These are phyloP conservation scores for Oplegnathus fasciatus DNA, from an alignment of 2,113 vertebrate genomes.

Conservation along the genomic window DNA sequence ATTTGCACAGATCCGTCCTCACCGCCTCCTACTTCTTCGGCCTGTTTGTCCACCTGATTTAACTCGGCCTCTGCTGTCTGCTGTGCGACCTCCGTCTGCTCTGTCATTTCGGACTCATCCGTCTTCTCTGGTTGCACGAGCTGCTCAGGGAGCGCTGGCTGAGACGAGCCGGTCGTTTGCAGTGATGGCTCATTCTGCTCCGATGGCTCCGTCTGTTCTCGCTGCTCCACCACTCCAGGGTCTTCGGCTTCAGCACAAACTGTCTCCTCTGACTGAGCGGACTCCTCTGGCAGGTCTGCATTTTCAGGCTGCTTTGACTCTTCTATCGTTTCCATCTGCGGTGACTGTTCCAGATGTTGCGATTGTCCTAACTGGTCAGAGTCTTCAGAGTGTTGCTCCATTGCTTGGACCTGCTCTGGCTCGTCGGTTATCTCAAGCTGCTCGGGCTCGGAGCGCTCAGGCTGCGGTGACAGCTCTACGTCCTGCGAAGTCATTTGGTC, in stretches of 20 bases:
- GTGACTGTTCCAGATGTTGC: constrained; percentile 5
- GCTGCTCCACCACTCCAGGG: not conserved
- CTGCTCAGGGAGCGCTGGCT: not conserved
- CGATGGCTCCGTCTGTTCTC: constrained; percentile 28
- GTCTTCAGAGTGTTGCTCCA: constrained; percentile 16
- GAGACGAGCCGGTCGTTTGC: constrained; percentile 5
- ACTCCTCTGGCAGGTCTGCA: constrained; percentile 31
- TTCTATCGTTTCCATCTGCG: constrained; percentile 34
- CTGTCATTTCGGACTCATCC: constrained; percentile 34
- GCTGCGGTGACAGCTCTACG: constrained; percentile 14
- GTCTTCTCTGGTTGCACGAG: constrained; percentile 13
- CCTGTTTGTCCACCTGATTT: constrained; percentile 23
- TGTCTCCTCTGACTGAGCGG: constrained; percentile 23
- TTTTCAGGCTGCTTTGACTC: constrained; percentile 19
- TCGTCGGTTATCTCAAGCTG: constrained; percentile 10
- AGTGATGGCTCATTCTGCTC: constrained; percentile 32
- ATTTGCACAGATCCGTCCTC: constrained; percentile 16
- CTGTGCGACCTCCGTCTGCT: constrained; percentile 35
- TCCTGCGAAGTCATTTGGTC: constrained; percentile 12
- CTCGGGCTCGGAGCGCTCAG: constrained; percentile 6
- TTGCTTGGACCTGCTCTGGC: constrained; percentile 9
- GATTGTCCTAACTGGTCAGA: constrained; percentile 3
- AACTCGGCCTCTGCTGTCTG: constrained; percentile 9
- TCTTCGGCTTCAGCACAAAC: constrained; percentile 27
- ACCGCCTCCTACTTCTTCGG: not conserved